Evolutionary conservation across 2,113 vertebrate genomes (phyloP).

Genomic region (Prionailurus bengalensis): DNA sequence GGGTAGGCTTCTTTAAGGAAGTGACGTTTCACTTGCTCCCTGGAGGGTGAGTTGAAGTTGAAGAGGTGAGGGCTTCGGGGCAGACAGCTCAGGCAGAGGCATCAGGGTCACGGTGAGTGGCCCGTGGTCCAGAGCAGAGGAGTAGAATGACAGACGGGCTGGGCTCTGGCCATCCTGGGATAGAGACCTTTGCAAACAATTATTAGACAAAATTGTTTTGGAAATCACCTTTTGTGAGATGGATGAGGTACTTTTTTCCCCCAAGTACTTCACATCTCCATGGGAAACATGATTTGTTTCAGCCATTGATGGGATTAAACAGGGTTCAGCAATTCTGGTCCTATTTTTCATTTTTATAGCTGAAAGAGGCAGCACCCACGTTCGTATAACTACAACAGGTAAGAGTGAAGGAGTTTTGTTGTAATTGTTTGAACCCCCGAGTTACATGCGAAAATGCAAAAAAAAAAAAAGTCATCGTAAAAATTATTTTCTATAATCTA

Average conservation of each 20-base stretch:
- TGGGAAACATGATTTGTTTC: not conserved
- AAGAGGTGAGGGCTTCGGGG: not conserved
- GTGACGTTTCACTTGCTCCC: not conserved
- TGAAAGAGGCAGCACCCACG: not conserved
- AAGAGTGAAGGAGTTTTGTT: not conserved
- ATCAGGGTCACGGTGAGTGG: not conserved
- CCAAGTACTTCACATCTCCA: not conserved
- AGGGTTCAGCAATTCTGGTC: not conserved
- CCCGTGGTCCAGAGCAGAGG: not conserved
- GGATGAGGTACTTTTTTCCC: not conserved
- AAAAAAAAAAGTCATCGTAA: not conserved
- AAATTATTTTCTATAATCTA: not conserved
- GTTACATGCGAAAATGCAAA: not conserved
- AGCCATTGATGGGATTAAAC: not conserved
- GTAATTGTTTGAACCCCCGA: not conserved
- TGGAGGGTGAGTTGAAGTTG: not conserved
- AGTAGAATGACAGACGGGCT: not conserved
- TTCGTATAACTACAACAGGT: not conserved
- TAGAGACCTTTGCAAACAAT: not conserved
- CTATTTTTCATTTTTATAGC: not conserved
- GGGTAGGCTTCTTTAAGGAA: not conserved
- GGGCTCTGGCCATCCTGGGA: not conserved
- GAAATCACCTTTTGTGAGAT: not conserved
- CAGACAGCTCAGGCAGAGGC: not conserved
- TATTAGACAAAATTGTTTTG: not conserved